Conservation (phyloP, 2,888 invertebrate species). For the Nowickia ferox region DNA sequence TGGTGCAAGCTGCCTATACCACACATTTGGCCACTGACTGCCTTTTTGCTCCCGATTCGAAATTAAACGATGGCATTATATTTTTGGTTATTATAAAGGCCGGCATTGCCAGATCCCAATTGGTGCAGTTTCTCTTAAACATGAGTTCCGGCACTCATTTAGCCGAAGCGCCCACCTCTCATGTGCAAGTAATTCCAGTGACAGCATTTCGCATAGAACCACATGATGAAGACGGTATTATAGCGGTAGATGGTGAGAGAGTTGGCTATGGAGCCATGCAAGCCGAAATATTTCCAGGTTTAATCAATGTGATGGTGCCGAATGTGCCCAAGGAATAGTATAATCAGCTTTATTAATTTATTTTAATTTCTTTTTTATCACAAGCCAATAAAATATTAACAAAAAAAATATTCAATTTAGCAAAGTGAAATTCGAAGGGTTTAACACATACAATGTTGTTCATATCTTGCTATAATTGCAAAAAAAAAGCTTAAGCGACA, state of each 20-base stretch:
- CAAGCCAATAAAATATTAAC: neutral
- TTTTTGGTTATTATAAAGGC: constrained; percentile 94
- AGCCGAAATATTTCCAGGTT: constrained; percentile 91
- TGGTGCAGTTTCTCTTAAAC: constrained; percentile 91
- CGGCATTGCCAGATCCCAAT: constrained; percentile 90
- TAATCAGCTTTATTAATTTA: neutral
- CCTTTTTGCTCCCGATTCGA: constrained; percentile 93
- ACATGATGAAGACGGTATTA: constrained; percentile 87
- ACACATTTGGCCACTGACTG: constrained; percentile 94
- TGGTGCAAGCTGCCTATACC: constrained; percentile 95
- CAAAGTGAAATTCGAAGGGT: neutral
- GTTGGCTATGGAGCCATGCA: constrained; percentile 95
- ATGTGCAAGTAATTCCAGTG: constrained; percentile 90
- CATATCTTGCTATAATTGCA: too few species aligned
- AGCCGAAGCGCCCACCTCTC: constrained; percentile 87
- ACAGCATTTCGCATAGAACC: constrained; percentile 96
- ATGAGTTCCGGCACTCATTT: constrained; percentile 93
- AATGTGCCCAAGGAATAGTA: constrained; percentile 56
- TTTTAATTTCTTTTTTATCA: constrained; percentile 1
- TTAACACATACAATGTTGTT: too few species aligned
- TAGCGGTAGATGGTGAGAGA: constrained; percentile 96
- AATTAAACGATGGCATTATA: constrained; percentile 94
- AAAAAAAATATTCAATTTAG: neutral
- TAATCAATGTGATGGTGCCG: constrained; percentile 89
- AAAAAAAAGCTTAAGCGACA: too few species aligned